These are phyloP conservation scores for Luscinia luscinia DNA, from an alignment of 2,797 vertebrate genomes.

Conservation along the genomic window DNA sequence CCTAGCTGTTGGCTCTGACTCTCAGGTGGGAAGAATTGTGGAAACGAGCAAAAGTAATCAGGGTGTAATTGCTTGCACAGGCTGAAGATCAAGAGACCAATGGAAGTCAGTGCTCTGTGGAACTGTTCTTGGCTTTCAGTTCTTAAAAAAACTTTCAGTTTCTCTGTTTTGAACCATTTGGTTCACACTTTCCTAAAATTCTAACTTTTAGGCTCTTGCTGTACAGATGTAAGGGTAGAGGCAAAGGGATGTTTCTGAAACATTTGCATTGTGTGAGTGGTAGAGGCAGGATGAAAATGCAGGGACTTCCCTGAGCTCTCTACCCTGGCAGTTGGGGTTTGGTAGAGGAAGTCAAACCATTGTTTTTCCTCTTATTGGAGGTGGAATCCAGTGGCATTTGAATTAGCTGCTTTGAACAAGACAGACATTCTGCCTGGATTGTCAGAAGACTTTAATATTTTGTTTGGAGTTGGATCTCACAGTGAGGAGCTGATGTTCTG, in stretches of 20 bases:
- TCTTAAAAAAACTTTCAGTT: background rate
- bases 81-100: background rate
- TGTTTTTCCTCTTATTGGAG: background rate
- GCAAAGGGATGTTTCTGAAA: background rate
- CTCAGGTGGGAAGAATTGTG: background rate
- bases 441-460: background rate
- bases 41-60: background rate
- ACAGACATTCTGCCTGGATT: background rate
- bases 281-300: background rate
- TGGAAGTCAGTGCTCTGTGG: background rate
- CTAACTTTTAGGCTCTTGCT: background rate
- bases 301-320: background rate
- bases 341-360: background rate
- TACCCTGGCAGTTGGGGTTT: background rate
- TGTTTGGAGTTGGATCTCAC: background rate
- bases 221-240: background rate
- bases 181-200: background rate
- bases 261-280: fast-evolving
- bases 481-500: background rate
- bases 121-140: background rate
- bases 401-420: background rate
- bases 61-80: background rate
- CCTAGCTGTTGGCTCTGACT: background rate
- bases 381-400: background rate
- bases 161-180: background rate